Evolutionary conservation across 2,113 vertebrate genomes (phyloP).

Genomic region (Aix galericulata): DNA sequence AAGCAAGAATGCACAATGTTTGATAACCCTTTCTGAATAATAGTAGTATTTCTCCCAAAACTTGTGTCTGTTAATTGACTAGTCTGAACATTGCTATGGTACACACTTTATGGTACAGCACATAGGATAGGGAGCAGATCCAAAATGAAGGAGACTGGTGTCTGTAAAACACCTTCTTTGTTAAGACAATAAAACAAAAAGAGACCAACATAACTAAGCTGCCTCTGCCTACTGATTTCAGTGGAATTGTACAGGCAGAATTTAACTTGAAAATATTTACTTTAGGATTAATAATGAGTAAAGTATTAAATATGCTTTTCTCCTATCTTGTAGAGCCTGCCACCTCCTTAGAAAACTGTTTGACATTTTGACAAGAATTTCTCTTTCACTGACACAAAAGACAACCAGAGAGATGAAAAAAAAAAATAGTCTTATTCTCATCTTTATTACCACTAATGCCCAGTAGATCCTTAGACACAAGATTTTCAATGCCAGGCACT

Average conservation of each 20-base stretch:
- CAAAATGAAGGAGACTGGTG: not conserved
- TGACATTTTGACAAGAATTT: not conserved
- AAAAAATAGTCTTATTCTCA: not conserved
- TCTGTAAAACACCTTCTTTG: not conserved
- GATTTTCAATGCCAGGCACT: not conserved
- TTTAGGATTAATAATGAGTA: not conserved
- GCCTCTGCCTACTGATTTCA: not conserved
- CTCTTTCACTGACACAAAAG: not conserved
- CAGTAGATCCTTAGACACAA: not conserved
- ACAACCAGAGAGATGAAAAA: not conserved
- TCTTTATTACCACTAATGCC: not conserved
- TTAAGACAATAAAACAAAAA: not conserved
- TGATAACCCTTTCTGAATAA: conserved; percentile 63
- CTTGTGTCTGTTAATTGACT: conserved; percentile 43
- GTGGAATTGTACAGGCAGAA: not conserved
- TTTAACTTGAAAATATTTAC: not conserved
- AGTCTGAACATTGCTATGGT: conserved; percentile 50
- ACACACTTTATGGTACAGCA: conserved; percentile 13
- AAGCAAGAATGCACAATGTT: conserved; percentile 14
- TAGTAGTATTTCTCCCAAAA: conserved; percentile 11
- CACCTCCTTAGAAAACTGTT: not conserved
- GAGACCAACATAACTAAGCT: not conserved
- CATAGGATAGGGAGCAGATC: not conserved
- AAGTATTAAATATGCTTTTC: not conserved
- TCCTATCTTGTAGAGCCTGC: not conserved